Conservation (phyloP, 2,797 vertebrate genomes). For the Pagetopsis macropterus region DNA sequence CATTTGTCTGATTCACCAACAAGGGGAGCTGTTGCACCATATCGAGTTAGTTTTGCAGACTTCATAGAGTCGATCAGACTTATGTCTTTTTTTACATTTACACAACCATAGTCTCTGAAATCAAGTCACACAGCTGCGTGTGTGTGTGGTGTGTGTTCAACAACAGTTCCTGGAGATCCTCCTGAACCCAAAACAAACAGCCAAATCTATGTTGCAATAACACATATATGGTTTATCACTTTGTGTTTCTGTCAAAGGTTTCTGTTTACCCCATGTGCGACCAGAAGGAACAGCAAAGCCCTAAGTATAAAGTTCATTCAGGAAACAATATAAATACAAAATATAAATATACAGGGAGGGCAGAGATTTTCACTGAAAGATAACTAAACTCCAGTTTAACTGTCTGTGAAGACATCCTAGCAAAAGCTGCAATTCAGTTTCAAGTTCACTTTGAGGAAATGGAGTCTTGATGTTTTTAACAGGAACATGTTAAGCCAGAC, state of each 20-base stretch:
- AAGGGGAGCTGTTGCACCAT: constrained; percentile 56
- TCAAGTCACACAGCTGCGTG: constrained; percentile 10
- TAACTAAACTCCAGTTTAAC: not conserved
- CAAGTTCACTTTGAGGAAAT: constrained; percentile 6
- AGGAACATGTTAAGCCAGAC: constrained; percentile 4
- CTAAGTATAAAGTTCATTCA: constrained; percentile 14
- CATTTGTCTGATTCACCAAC: constrained; percentile 23
- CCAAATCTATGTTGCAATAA: constrained; percentile 62
- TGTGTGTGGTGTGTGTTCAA: not conserved
- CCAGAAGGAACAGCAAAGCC: constrained; percentile 22
- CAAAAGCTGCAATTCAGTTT: not conserved
- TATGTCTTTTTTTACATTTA: not conserved
- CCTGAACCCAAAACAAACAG: constrained; percentile 58
- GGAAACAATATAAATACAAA: not conserved
- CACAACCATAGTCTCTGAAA: not conserved
- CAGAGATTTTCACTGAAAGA: not conserved
- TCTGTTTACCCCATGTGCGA: constrained; percentile 30
- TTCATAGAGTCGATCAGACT: not conserved
- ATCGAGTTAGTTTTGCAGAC: not conserved
- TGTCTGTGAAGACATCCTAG: constrained; percentile 1
- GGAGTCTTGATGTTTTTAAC: not conserved
- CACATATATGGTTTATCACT: constrained; percentile 46
- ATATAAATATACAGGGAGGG: not conserved
- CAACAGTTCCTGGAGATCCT: constrained; percentile 64
- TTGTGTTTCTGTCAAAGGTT: constrained; percentile 13